Conservation (phyloP, 2,113 vertebrate genomes). For the Lipophrys pholis region DNA sequence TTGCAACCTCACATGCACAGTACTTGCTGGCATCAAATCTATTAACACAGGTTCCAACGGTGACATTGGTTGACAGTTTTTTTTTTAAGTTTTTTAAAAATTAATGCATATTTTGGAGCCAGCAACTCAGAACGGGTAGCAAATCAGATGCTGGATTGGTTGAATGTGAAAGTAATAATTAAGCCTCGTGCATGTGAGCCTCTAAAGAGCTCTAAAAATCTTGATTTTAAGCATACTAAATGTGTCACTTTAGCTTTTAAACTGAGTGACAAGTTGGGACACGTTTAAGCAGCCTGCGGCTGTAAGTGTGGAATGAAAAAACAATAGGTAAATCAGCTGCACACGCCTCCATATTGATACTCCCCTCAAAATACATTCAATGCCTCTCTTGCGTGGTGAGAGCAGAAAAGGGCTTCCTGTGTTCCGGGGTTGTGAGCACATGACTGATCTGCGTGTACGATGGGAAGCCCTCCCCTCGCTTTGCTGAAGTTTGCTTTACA, state of each 20-base stretch:
- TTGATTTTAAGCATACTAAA: not conserved
- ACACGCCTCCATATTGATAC: not conserved
- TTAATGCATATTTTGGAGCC: too few relatives aligned
- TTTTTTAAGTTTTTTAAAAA: too few relatives aligned
- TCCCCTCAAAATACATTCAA: not conserved
- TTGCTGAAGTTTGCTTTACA: not conserved
- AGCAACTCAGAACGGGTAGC: too few relatives aligned
- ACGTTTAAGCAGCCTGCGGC: not conserved
- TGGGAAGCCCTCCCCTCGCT: not conserved
- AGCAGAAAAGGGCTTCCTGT: slow-evolving; percentile 46
- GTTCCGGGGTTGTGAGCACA: slow-evolving; percentile 36
- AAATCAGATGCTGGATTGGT: too few relatives aligned
- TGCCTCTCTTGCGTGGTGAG: not conserved
- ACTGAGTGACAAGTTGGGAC: not conserved
- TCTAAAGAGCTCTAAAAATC: too few relatives aligned
- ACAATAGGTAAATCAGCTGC: slow-evolving; percentile 15
- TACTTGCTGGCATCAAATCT: not conserved
- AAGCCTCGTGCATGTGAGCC: too few relatives aligned
- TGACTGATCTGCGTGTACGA: slow-evolving; percentile 21
- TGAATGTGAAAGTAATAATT: too few relatives aligned
- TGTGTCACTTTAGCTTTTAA: not conserved
- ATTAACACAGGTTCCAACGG: not conserved
- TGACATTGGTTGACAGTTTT: not conserved
- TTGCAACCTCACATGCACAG: not conserved
- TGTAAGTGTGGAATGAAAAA: slow-evolving; percentile 26